Conservation (phyloP, 2,888 invertebrate species). For the Atethmia centrago region DNA sequence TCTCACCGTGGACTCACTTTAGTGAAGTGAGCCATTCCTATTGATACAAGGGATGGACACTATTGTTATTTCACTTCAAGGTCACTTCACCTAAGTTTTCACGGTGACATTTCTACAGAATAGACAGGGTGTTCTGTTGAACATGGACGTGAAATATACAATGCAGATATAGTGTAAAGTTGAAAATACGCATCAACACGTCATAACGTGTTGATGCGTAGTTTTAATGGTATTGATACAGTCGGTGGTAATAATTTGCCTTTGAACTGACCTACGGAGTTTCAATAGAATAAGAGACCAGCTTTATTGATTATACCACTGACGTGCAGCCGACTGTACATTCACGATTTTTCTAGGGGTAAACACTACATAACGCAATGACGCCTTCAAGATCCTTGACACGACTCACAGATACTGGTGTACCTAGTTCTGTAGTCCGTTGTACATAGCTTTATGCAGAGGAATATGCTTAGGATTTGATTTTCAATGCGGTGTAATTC, state of each 20-base stretch:
- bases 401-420: background rate
- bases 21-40: too few relatives aligned
- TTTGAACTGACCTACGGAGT: background rate
- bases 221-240: background rate
- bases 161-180: slow-evolving; percentile 30
- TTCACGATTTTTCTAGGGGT: background rate
- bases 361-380: background rate
- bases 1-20: too few relatives aligned
- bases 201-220: background rate
- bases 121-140: too few relatives aligned
- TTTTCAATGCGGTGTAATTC: background rate
- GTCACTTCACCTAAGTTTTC: too few relatives aligned
- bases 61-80: too few relatives aligned
- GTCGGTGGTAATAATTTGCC: background rate
- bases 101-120: too few relatives aligned
- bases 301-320: background rate
- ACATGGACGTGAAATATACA: slow-evolving; percentile 34
- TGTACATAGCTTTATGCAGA: background rate
- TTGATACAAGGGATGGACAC: too few relatives aligned
- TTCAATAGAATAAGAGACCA: background rate
- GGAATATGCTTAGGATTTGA: background rate
- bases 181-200: too few relatives aligned
- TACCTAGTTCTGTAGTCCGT: background rate
- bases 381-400: background rate
- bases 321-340: background rate